Base-by-base conservation (phyloP, 2,888 invertebrate genomes). In the Seladonia tumulorum region DNA sequence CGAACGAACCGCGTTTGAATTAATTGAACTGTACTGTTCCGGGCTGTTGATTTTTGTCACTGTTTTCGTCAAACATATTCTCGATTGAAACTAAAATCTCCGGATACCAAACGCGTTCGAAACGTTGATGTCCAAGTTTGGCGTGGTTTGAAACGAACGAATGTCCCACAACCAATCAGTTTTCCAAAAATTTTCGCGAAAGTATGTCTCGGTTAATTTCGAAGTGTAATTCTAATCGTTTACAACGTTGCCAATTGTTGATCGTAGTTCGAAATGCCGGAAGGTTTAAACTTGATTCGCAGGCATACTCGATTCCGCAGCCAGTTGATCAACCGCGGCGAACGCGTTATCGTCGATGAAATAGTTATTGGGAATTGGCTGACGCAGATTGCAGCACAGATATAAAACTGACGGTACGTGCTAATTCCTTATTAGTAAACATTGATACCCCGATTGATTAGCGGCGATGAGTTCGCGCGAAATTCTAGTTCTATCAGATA, bases 391-490 rank as follows among this genome's bases (percentile, higher is more conserved):
- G 57, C 66, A 4, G 29, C 53, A 16, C 47, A 47, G 71, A 85
- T 79, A 73, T 79, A 85, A 85, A 79, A 76, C 88, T 88, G 82
- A 87, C 82, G 81, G 60, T 81, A 72, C 82, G 78, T 81, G 88
- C 68, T 89, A 88, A 89, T 89, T 89, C 82, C 74, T 82, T 85
- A 88, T 90, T 89, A 85, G 90, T 83, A 90, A 89, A 88, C 82
- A 89, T 88, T 79, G 81, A 83, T 85, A 87, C 77, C 82, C 77
- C 71, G 70, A 76, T 85, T 85, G 70, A 78, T 47, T 73, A 76
- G 71, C 25, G 78, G 60, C 79, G 76, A 77, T 60, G 81, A 68
- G 75, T 79, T 66, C 73, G 74, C 76, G 70, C 74, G 76, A 72
- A 78, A 80, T 71, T 47, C 68, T 79, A 70, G 60, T 57, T 76